Conservation (phyloP, 2,113 vertebrate species). For the Planiliza haematocheilus region DNA sequence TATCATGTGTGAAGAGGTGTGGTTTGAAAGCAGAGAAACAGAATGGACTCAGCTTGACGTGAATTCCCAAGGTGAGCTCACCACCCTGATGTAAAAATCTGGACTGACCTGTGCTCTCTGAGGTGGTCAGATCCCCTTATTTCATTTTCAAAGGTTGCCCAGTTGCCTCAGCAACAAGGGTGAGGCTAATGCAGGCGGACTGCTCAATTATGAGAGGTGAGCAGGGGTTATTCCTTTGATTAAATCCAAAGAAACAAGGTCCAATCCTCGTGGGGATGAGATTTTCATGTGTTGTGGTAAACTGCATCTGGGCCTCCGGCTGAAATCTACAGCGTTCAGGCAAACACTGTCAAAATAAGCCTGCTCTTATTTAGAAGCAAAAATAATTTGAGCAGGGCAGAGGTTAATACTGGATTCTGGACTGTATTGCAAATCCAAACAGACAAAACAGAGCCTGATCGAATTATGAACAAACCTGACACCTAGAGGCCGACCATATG, state of each 20-base stretch:
- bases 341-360: constrained; percentile 43
- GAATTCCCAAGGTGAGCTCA: constrained; percentile 65
- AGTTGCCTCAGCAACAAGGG: constrained; percentile 77
- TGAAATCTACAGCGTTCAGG: constrained; percentile 27
- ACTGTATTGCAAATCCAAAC: constrained; percentile 11
- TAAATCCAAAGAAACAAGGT: constrained; percentile 74
- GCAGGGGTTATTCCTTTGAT: constrained; percentile 75
- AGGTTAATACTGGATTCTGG: constrained; percentile 33
- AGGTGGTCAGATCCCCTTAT: constrained; percentile 65
- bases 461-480: constrained; percentile 48
- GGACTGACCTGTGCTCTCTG: constrained; percentile 60
- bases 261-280: constrained; percentile 22
- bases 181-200: constrained; percentile 79
- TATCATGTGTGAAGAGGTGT: constrained; percentile 63
- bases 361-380: constrained; percentile 18
- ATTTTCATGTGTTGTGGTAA: constrained; percentile 58
- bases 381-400: constrained; percentile 15
- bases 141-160: constrained; percentile 67
- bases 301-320: constrained; percentile 42
- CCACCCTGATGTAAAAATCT: constrained; percentile 63
- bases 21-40: constrained; percentile 56
- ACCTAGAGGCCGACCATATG: constrained; percentile 40
- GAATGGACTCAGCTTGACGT: constrained; percentile 67
- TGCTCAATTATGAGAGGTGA: constrained; percentile 81
- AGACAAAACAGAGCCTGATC: neutral